Percentiles rank a stretch among this genome's conserved stretches.
Evolutionary conservation across 2,888 invertebrate species (phyloP).

Genomic region (Zelleria hepariella): DNA sequence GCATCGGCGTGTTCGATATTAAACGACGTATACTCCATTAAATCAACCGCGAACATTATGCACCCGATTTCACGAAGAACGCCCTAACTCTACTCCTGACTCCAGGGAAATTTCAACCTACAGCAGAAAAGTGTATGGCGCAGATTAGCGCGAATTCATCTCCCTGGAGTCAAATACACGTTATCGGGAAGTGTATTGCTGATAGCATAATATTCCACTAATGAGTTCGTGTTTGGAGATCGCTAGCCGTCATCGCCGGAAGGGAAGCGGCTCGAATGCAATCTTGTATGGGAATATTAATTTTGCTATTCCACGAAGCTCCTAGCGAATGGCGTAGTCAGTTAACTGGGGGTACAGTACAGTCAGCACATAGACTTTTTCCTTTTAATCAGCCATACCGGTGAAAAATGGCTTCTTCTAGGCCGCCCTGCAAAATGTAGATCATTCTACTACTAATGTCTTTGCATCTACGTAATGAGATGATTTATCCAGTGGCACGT

Average conservation of each 20-base stretch:
- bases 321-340: background rate
- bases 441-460: too few species aligned
- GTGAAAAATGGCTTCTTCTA: too few species aligned
- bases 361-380: too few species aligned
- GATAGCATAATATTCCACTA: slow-evolving; percentile 27
- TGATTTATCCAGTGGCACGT: too few species aligned
- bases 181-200: slow-evolving; percentile 18
- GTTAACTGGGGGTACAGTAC: background rate
- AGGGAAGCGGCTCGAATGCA: slow-evolving; percentile 12
- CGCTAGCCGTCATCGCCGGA: slow-evolving; percentile 15
- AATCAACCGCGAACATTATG: slow-evolving; percentile 19
- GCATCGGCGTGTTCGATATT: slow-evolving; percentile 11
- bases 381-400: too few species aligned
- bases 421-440: too few species aligned
- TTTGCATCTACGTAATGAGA: too few species aligned
- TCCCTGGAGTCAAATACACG: slow-evolving; percentile 6
- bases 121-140: background rate
- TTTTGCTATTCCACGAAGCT: slow-evolving; percentile 2
- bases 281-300: slow-evolving; percentile 11
- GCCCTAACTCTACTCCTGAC: background rate
- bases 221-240: slow-evolving; percentile 25
- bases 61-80: slow-evolving; percentile 7
- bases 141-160: background rate
- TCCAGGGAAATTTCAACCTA: background rate
- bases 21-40: slow-evolving; percentile 20